Conservation (phyloP, 2,113 vertebrate genomes). For the Burhinus bistriatus region DNA sequence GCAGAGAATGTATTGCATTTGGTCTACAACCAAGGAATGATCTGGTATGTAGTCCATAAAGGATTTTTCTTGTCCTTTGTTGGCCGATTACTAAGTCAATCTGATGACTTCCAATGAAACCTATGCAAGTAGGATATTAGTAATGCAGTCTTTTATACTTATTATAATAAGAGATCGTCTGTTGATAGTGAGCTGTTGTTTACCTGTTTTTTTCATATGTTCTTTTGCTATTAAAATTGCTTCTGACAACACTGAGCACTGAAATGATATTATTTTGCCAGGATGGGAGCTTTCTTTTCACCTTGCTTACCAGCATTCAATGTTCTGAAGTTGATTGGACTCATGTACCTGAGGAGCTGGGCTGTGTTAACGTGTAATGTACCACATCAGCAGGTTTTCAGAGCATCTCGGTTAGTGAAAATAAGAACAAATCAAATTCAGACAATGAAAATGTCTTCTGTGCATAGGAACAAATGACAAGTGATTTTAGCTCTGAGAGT, state of each 20-base stretch:
- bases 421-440: neutral
- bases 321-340: constrained; percentile 91
- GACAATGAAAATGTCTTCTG: neutral
- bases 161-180: neutral
- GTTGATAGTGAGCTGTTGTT: neutral
- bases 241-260: neutral
- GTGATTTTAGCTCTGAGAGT: neutral
- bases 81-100: neutral
- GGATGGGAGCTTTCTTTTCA: constrained; percentile 99
- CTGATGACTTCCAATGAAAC: neutral
- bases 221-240: neutral
- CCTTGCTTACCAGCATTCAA: constrained; percentile 97
- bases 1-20: constrained; percentile 96
- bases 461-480: neutral
- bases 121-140: neutral
- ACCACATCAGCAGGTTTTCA: constrained; percentile 96
- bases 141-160: neutral
- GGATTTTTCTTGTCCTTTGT: neutral
- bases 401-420: constrained; percentile 88
- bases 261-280: constrained; percentile 37
- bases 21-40: constrained; percentile 99
- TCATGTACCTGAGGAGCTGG: constrained; percentile 99
- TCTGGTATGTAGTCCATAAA: constrained; percentile 80
- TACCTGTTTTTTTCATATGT: neutral
- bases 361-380: constrained; percentile 97